Evolutionary conservation across 2,797 vertebrate species (phyloP).

Genomic region (Thripadectes ignobilis): DNA sequence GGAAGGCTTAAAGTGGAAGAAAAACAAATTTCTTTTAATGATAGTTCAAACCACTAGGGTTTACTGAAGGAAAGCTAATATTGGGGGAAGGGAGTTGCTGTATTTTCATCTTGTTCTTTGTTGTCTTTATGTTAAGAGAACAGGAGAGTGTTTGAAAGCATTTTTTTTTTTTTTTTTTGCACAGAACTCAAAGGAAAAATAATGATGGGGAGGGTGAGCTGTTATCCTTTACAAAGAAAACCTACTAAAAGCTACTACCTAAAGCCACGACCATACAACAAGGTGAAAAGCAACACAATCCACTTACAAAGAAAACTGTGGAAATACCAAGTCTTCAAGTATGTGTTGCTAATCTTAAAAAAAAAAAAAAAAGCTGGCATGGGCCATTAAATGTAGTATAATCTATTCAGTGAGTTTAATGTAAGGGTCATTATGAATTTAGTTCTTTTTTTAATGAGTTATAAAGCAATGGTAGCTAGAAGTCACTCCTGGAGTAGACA

Average conservation of each 20-base stretch:
- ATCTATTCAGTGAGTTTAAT: slow-evolving; percentile 17
- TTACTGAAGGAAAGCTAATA: background rate
- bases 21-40: slow-evolving; percentile 7
- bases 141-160: background rate
- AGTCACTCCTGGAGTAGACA: background rate
- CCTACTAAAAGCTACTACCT: background rate
- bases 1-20: background rate
- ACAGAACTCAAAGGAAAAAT: background rate
- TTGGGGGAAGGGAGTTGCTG: background rate
- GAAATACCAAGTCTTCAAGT: background rate
- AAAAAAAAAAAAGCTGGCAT: background rate
- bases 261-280: background rate
- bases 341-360: background rate
- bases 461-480: background rate
- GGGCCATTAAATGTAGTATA: background rate
- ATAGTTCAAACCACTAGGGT: background rate
- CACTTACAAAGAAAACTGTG: background rate
- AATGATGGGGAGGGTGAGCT: background rate
- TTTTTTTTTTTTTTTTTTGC: background rate
- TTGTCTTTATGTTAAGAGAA: background rate
- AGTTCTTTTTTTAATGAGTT: slow-evolving; percentile 15
- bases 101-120: slow-evolving; percentile 5
- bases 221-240: background rate
- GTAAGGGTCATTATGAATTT: slow-evolving; percentile 19
- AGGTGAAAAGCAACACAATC: background rate